Evolutionary conservation across 2,888 invertebrate genomes (phyloP).

Genomic region (Piscicola geometra): DNA sequence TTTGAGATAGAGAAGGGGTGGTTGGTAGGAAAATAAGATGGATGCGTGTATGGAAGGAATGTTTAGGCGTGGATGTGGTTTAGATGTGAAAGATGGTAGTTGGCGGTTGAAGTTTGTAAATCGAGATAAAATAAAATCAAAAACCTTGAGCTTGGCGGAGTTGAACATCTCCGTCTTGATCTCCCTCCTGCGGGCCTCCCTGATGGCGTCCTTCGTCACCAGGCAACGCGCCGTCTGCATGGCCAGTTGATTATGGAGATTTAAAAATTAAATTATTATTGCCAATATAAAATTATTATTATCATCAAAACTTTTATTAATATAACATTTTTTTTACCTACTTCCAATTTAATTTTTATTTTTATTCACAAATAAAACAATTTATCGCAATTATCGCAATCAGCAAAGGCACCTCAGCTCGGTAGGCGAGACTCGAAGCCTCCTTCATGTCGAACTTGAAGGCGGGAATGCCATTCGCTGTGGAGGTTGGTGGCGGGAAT

Average conservation of each 20-base stretch:
- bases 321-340: too few species aligned
- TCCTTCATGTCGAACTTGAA: conserved; percentile 92
- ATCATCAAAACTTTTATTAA: neutral
- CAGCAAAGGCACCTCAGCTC: conserved; percentile 64
- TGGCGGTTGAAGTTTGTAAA: neutral
- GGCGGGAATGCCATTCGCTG: conserved; percentile 62
- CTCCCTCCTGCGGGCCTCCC: conserved; percentile 89
- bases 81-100: neutral
- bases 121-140: neutral
- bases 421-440: conserved; percentile 89
- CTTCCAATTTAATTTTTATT: too few species aligned
- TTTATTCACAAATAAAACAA: neutral
- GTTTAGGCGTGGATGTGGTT: neutral
- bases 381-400: neutral
- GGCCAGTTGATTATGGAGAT: too few species aligned
- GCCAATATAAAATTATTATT: neutral
- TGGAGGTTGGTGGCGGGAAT: conserved; percentile 30
- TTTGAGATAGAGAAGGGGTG: too few species aligned
- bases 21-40: neutral
- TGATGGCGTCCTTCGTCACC: conserved; percentile 84
- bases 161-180: conserved; percentile 88
- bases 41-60: neutral
- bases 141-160: conserved; percentile 75
- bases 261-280: conserved; percentile 60
- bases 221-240: conserved; percentile 74